Evolutionary conservation across 2,888 invertebrate species (phyloP), one percentile per base, ranked within the genome.

Genomic region (Rosalia funebris): DNA sequence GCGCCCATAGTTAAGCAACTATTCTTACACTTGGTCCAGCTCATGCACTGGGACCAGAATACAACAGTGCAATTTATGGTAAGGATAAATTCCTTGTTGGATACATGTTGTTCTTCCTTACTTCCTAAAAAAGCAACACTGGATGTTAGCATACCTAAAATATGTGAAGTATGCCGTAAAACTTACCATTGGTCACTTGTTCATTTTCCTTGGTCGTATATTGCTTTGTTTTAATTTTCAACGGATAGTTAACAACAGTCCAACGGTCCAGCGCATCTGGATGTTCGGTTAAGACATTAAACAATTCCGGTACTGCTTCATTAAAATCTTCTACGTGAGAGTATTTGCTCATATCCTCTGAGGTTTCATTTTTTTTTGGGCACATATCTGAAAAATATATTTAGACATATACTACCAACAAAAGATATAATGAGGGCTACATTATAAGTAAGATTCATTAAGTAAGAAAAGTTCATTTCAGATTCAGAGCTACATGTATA

Each of bases 41-140:
- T 92, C 86, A 91, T 91, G 79, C 96, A 97, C 76, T 93, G 90
- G 19, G 91, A 89, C 89, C 95, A 90, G 82, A 91, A 97, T 0
- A 93, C 93, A 9, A 96, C 95, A 0, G 95, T 95, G 81, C 96
- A 97, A 83, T 97, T 97, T 10, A 91, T 84, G 1, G 90, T 91
- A 60, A 88, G 83, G 47, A 87, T 48, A 9, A 34, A 14, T 10
- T 50, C 16, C 16, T 32, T 57, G 39, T 85, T 75, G 0, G 86
- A 84, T 71, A 86, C 85, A 3, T 87, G 82, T 44, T 88, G 88
- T 65, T 88, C 87, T 63, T 89, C 89, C 54, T 88, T 85, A 63
- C 85, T 87, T 80, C 89, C 90, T 89, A 81, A 37, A 66, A 65
- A 25, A 17, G 9, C 57, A 47, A 14, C 7, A 88, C 81, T 25